Base-by-base conservation (phyloP, 2,797 vertebrate genomes). In the Rhinogobio ventralis region DNA sequence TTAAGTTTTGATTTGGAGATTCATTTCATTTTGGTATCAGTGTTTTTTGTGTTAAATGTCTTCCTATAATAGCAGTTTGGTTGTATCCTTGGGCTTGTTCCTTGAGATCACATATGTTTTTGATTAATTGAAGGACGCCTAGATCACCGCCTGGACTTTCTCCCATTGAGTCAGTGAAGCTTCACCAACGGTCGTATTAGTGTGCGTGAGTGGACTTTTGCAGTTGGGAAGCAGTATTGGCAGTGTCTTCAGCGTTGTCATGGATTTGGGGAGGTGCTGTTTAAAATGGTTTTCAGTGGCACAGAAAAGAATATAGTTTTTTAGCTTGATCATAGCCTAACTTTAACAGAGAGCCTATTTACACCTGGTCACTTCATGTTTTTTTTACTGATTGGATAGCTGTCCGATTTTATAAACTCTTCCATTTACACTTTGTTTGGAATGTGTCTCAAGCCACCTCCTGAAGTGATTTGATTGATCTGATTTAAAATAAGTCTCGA, bases 61-160 rank as follows among this genome's bases (percentile, higher is more conserved):
- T 28, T 72, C 9, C 25, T 51, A 17, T 51, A 62, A 20, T 15
- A 71, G 42, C 5, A 49, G 46, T 51, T 72, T 36, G 28, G 75
- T 71, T 57, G 51, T 79, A 57, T 62, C 20, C n/a, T 85, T 39
- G 30, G 67, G n/a, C 28, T 62, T 72, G 67, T 84, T 79, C 11
- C 74, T 33, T 69, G 75, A 72, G 76, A 85, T 55, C 76, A 64
- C 75, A 62, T 79, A 72, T 85, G 83, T 60, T 5, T 85, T 69
- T 79, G 83, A 79, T 85, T 85, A 74, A 67, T 80, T 73, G 33
- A 81, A 75, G 64, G 74, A 84, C 36, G 45, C 25, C n/a, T 66
- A 67, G 60, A 66, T 75, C 69, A 53, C 33, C 17, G 17, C 60
- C 57, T 66, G 77, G 78, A 80, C 7, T 23, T 76, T 81, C 39